These are phyloP conservation scores for Netelia melanura DNA, from an alignment of 2,888 invertebrate species.

Conservation along the genomic window DNA sequence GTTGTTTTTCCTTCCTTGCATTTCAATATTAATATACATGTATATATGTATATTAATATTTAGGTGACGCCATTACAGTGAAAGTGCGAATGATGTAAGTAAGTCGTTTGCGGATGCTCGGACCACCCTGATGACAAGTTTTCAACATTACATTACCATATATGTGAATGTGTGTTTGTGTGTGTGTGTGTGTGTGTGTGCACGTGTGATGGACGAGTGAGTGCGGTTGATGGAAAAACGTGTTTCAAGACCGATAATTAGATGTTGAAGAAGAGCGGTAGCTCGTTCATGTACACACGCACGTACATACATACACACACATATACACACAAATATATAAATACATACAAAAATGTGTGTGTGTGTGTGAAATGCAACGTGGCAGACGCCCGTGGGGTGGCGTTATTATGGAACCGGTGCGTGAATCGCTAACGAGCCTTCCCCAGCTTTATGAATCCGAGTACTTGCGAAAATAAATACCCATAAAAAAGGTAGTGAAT, in stretches of 20 bases:
- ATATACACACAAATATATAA: not conserved
- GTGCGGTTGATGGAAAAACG: constrained; percentile 55
- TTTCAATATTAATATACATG: not conserved
- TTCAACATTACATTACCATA: constrained; percentile 6
- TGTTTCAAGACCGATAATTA: constrained; percentile 64
- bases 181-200: not conserved
- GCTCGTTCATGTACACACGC: constrained; percentile 2
- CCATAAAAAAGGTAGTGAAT: not conserved
- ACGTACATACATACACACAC: constrained; percentile 35
- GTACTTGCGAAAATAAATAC: constrained; percentile 29
- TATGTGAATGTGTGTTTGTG: not conserved
- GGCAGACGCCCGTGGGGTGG: constrained; percentile 35
- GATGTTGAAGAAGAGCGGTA: constrained; percentile 52
- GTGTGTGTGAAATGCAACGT: constrained; percentile 38
- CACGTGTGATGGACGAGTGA: constrained; percentile 3
- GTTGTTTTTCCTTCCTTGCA: not conserved
- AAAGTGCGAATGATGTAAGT: constrained; percentile 61
- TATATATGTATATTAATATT: not conserved
- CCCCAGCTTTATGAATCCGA: constrained; percentile 31
- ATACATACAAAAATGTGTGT: not conserved
- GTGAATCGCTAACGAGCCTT: constrained; percentile 68
- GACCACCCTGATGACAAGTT: constrained; percentile 57
- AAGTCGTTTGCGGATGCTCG: constrained; percentile 39
- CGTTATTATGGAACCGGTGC: constrained; percentile 62
- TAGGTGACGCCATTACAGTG: constrained; percentile 18